phyloP scores from a whole-genome alignment of 2,888 invertebrate genomes.

The Spisula solida region DNA sequence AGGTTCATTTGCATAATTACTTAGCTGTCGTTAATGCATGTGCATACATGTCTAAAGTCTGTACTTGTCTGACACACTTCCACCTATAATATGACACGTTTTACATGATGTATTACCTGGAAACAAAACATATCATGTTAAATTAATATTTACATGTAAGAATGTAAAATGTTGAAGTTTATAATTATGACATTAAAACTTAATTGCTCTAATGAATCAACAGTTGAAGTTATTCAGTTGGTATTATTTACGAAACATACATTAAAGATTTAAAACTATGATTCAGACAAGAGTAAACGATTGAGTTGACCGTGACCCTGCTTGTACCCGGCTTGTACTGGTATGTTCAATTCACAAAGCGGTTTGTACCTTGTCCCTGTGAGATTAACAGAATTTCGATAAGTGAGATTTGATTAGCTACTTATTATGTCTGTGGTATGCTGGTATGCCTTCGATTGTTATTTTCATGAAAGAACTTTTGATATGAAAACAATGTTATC shows the following conservation, averaged over 20 bases:
- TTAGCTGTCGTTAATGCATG: not conserved
- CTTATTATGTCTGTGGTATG: not conserved
- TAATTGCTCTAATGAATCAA: too few relatives aligned
- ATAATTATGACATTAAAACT: too few relatives aligned
- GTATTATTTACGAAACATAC: too few relatives aligned
- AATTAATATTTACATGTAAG: too few relatives aligned
- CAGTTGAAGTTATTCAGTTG: too few relatives aligned
- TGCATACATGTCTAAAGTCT: too few relatives aligned
- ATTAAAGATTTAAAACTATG: not conserved
- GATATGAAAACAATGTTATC: not conserved
- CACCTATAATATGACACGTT: too few relatives aligned
- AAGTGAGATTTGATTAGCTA: not conserved
- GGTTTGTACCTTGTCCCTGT: not conserved
- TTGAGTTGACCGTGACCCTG: not conserved
- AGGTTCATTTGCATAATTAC: not conserved
- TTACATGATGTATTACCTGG: too few relatives aligned
- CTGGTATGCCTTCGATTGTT: slow-evolving; percentile 5
- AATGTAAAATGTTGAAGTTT: too few relatives aligned
- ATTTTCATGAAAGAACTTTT: not conserved
- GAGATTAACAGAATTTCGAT: not conserved
- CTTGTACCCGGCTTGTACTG: not conserved
- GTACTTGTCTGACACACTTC: too few relatives aligned
- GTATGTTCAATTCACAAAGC: not conserved
- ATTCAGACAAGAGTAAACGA: not conserved
- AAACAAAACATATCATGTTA: too few relatives aligned